phyloP scores from a whole-genome alignment of 2,888 invertebrate genomes.

The Tetragonisca angustula region DNA sequence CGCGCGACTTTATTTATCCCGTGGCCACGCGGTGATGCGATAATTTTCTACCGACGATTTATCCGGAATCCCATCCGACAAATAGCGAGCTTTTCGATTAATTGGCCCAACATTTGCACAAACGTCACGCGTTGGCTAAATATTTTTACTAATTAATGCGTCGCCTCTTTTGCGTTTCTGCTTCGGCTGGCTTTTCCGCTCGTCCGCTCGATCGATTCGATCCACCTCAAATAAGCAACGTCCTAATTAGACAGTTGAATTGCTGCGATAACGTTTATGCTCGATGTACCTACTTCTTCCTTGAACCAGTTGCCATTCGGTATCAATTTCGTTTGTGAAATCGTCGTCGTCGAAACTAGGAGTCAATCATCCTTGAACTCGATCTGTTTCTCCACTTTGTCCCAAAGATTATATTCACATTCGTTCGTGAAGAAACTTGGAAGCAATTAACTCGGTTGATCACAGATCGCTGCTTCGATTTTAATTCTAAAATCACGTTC shows the following conservation, averaged over 20 bases:
- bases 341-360: too few species aligned
- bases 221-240: neutral
- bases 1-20: constrained; percentile 28
- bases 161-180: neutral
- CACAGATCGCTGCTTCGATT: too few species aligned
- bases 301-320: too few species aligned
- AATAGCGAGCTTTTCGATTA: constrained; percentile 39
- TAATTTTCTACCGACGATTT: constrained; percentile 33
- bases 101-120: constrained; percentile 18
- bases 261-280: neutral
- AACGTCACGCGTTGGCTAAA: neutral
- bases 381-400: too few species aligned
- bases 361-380: too few species aligned
- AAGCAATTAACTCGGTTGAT: neutral
- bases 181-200: neutral
- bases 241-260: neutral
- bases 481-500: too few species aligned
- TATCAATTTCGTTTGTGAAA: too few species aligned
- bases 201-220: neutral
- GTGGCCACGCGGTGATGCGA: neutral
- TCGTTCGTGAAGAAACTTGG: too few species aligned
- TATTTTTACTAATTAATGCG: constrained; percentile 7
- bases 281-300: neutral
- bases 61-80: constrained; percentile 18
- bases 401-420: too few species aligned